Evolutionary conservation across 2,888 invertebrate genomes (phyloP), one percentile per base, ranked within the genome.

Genomic region (Chrysopilus asiliformis): DNA sequence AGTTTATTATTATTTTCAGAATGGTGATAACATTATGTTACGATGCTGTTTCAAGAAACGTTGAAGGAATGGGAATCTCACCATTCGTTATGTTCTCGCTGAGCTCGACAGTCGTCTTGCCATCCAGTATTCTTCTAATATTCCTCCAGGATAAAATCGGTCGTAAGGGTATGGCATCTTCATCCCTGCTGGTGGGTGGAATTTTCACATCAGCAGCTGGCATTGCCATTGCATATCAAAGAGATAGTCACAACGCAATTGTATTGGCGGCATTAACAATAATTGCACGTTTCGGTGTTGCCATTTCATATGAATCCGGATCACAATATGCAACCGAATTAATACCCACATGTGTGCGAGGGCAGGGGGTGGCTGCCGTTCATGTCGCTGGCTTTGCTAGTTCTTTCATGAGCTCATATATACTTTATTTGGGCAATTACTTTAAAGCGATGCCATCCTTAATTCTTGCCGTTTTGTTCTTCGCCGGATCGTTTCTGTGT

Each of bases 241-340:
- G 35, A 13, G 36, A 38, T 22, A 34, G 28, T 20, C 43, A 43
- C 39, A 45, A 63, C 61, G 4, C 51, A 64, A 47, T 48, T 1
- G 40, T 68, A 16, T 55, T 68, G 12, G 57, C 68, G 4, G 44
- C 52, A 13, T 50, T 74, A 17, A 66, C 68, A 2, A 57, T 72
- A 10, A 54, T 70, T 36, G 69, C 72, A 2, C 61, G 75, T 28
- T 65, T 76, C 37, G 68, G 68, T n/a, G 70, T 75, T 4, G 72
- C 71, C 15, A 66, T 72, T 5, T 72, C 74, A 10, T 75, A 73
- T 50, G 74, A 74, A 50, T 73, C 74, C 3, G 71, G 70, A 3
- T 68, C 71, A 4, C 76, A 76, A 49, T 76, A 75, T 48, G 72
- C 73, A 15, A 71, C 74, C 2, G 75, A 76, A 49, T 50, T 76